A percentile compares a stretch with the other conserved stretches of the same genome.
Conservation (phyloP, 2,888 invertebrate species). For the Agrotis clavis region DNA sequence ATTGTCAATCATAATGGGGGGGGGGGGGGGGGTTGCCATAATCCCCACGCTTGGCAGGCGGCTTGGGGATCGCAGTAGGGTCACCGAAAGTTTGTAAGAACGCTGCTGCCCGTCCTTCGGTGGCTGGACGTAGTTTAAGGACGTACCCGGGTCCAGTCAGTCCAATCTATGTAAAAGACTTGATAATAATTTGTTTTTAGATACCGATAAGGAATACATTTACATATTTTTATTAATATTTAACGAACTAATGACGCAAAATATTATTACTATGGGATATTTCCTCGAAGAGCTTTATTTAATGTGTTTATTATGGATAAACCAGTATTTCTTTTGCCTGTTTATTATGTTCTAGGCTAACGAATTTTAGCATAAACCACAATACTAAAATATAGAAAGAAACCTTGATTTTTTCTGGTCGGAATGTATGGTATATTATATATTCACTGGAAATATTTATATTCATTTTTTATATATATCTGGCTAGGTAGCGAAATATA, state of each 20-base stretch:
- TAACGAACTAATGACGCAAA: constrained; percentile 18
- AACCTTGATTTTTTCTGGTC: constrained; percentile 21
- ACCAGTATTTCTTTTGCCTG: constrained; percentile 42
- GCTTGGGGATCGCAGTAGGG: too few relatives aligned
- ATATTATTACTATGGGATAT: constrained; percentile 39
- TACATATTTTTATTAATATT: constrained; percentile 43
- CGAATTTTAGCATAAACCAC: constrained; percentile 22
- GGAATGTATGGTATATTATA: constrained; percentile 19
- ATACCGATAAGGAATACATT: constrained; percentile 38
- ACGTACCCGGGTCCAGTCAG: too few relatives aligned
- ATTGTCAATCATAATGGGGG: too few relatives aligned
- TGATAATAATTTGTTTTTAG: constrained; percentile 48
- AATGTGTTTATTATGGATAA: constrained; percentile 31
- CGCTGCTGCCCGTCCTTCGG: too few relatives aligned
- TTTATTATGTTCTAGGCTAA: constrained; percentile 12
- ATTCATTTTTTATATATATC: neutral
- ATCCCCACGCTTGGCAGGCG: too few relatives aligned
- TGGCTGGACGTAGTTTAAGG: too few relatives aligned
- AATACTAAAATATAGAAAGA: neutral
- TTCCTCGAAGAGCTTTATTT: constrained; percentile 42
- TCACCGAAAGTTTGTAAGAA: too few relatives aligned
- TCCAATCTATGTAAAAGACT: constrained; percentile 41
- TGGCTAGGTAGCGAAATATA: neutral
- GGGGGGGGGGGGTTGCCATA: too few relatives aligned
- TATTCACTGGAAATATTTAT: constrained; percentile 6